Evolutionary conservation across 2,888 invertebrate genomes (phyloP), one percentile per base, ranked within the genome.

Genomic region (Campoplex capitator): DNA sequence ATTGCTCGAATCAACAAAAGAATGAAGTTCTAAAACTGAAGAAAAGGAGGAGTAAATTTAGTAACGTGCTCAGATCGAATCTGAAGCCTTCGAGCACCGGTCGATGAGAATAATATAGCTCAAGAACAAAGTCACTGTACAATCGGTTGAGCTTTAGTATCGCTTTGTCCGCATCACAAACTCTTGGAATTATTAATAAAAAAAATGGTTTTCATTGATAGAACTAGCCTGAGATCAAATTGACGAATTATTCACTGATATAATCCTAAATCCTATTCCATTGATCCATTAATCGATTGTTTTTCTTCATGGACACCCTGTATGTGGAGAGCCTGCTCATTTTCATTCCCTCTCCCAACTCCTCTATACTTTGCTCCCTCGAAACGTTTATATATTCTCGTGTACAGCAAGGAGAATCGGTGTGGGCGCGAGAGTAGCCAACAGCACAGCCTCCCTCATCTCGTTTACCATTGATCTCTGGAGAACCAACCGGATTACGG

Each of bases 401-500:
- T 75, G 73, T 68, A 71, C 68, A 77, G 75, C 54, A 73, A 85
- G 75, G 70, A 68, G 82, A 78, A 65, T 11, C 75, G 54, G 75
- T 67, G 79, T 74, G 74, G 70, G 83, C 76, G 78, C 76, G 78
- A 82, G 62, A 75, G 67, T 65, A 51, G 89, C 89, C 68, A 67
- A 67, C 38, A 18, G 62, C 58, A 58, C 80, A 80, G 71, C 48
- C 83, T 89, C 89, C 88, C 87, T 89, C 88, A 77, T 82, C 77
- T 79, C 88, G 83, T 86, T 79, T 38, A 75, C 84, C 84, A 85
- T 88, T 76, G 79, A 76, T 84, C 86, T 80, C 79, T 45, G 32
- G 71, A 58, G 70, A 71, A 51, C 89, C 90, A 89, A 90, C 89
- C 75, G 86, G 85, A 86, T 81, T 82, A 84, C 79, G 68, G 78